These are phyloP conservation scores for Xiphorhynchus erythropygius DNA, from an alignment of 2,797 vertebrate species.

Conservation along the genomic window DNA sequence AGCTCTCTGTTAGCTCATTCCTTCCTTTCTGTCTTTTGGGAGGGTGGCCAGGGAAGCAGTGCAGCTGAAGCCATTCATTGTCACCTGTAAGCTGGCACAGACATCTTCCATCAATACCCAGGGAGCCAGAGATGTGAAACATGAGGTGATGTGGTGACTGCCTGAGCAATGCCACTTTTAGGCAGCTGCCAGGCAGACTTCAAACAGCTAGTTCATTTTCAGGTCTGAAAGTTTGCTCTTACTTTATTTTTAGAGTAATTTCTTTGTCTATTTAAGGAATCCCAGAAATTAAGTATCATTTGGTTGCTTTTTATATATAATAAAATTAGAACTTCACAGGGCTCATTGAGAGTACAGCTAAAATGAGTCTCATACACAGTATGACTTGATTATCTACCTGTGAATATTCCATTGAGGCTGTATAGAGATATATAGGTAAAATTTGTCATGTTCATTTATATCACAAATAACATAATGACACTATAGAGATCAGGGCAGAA, in stretches of 20 bases:
- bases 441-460: neutral
- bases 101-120: neutral
- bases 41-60: neutral
- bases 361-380: slow-evolving; percentile 3
- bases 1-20: neutral
- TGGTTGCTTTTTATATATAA: slow-evolving; percentile 14
- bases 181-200: neutral
- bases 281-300: slow-evolving; percentile 24
- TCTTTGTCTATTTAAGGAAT: slow-evolving; percentile 48
- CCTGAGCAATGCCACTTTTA: neutral
- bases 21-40: neutral
- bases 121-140: neutral
- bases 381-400: slow-evolving; percentile 3
- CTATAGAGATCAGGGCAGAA: neutral
- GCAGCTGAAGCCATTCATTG: neutral
- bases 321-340: neutral
- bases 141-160: neutral
- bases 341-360: neutral
- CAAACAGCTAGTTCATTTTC: neutral
- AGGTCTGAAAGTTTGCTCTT: neutral
- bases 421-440: neutral
- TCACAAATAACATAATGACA: neutral
- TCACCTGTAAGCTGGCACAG: neutral
- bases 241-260: slow-evolving; percentile 41
- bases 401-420: neutral